phyloP scores from a whole-genome alignment of 92 coral and sea anemone genomes.

The Zoanthus sociatus region DNA sequence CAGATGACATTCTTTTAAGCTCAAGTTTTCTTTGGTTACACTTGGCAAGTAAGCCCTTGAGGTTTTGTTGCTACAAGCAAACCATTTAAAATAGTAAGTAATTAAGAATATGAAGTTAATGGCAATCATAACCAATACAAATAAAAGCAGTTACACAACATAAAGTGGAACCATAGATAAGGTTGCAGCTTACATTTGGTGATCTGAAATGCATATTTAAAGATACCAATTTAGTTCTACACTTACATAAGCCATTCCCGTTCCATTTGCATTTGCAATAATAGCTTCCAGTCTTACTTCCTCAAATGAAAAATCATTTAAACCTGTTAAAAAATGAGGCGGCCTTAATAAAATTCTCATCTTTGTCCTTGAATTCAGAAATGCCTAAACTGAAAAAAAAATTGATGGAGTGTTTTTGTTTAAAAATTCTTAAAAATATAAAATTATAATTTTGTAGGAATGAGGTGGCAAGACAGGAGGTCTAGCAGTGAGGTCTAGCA shows the following conservation, averaged over 20 bases:
- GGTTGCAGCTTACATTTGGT: no score
- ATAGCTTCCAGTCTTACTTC: constrained; percentile 90
- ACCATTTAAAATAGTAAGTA: background rate
- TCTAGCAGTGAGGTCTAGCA: no score
- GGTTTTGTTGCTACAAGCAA: constrained; percentile 66
- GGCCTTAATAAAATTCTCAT: background rate
- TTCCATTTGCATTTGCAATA: constrained; percentile 78
- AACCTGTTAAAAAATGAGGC: constrained; percentile 51
- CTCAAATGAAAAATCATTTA: constrained; percentile 89
- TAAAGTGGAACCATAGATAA: no score
- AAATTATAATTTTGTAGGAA: no score
- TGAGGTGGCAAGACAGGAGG: no score
- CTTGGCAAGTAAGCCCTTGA: constrained; percentile 57
- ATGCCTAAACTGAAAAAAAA: background rate
- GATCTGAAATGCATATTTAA: background rate
- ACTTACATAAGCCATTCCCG: constrained; percentile 79
- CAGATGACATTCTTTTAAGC: constrained; percentile 61
- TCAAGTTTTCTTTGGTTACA: constrained; percentile 64
- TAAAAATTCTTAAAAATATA: no score
- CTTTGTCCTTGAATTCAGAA: background rate
- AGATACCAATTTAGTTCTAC: background rate
- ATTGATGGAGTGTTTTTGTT: no score
- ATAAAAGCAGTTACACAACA: background rate
- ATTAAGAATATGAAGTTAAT: background rate
- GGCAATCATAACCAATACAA: background rate